Conservation (phyloP, 1,140 invertebrate species). For the Paracyclopina nana region DNA sequence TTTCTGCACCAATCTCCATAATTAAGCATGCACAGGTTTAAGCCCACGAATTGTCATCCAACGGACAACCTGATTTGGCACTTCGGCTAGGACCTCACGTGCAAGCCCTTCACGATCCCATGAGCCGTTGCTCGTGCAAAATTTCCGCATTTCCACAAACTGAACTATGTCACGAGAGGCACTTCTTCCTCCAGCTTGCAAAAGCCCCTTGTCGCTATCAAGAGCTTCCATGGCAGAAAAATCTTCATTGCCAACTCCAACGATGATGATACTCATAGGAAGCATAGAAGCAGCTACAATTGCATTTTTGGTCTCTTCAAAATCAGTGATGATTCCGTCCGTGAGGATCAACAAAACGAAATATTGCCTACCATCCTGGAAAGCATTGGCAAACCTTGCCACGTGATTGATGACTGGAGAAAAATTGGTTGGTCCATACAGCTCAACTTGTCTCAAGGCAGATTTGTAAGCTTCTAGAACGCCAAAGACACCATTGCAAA, state of each 20-base stretch:
- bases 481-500: conserved; percentile 29
- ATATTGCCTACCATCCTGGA: conserved; percentile 30
- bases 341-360: conserved; percentile 36
- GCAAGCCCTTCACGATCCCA: not conserved
- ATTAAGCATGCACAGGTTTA: conserved; percentile 4
- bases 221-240: conserved; percentile 36
- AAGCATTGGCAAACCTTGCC: conserved; percentile 22
- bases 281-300: conserved; percentile 32
- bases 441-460: conserved; percentile 27
- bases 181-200: conserved; percentile 27
- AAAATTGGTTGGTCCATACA: conserved; percentile 35
- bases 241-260: conserved; percentile 40
- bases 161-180: conserved; percentile 39
- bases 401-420: conserved; percentile 31
- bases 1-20: no score
- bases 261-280: conserved; percentile 39
- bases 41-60: conserved; percentile 2
- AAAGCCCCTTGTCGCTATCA: conserved; percentile 34
- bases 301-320: conserved; percentile 26
- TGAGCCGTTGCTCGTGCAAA: conserved; percentile 10
- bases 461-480: conserved; percentile 30
- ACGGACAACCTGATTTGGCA: conserved; percentile 2
- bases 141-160: conserved; percentile 28
- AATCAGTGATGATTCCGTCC: conserved; percentile 34
- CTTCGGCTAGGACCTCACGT: not conserved